Evolutionary conservation across 2,888 invertebrate genomes (phyloP).

Genomic region (Macrosoma leucophasiata): DNA sequence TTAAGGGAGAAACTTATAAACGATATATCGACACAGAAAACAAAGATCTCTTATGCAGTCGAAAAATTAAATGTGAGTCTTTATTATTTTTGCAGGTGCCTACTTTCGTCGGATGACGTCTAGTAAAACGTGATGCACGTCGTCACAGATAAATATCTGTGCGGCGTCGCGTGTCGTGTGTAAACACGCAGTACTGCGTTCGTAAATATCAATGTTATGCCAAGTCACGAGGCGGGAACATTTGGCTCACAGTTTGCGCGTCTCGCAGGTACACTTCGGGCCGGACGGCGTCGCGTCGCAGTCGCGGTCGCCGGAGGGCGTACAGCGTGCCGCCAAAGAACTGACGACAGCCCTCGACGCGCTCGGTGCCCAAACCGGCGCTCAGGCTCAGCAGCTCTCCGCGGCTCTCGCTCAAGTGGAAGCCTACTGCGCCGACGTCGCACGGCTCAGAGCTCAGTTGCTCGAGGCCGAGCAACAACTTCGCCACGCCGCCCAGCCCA

Average conservation of each 20-base stretch:
- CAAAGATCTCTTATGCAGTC: conserved; percentile 90
- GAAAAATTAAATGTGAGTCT: conserved; percentile 89
- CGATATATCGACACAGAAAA: conserved; percentile 91
- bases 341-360: conserved; percentile 82
- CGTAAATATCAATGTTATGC: too few species aligned
- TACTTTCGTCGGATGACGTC: too few species aligned
- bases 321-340: conserved; percentile 82
- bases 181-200: too few species aligned
- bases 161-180: too few species aligned
- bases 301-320: conserved; percentile 80
- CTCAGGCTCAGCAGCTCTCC: conserved; percentile 81
- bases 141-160: too few species aligned
- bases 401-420: conserved; percentile 90
- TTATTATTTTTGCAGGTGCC: conserved; percentile 1
- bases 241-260: too few species aligned
- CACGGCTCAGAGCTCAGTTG: conserved; percentile 87
- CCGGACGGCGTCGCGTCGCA: conserved; percentile 88
- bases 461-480: conserved; percentile 92
- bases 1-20: conserved; percentile 90
- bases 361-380: conserved; percentile 76
- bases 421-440: conserved; percentile 91
- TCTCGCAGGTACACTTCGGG: conserved; percentile 88
- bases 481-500: conserved; percentile 87
- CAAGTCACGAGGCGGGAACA: too few species aligned
- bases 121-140: too few species aligned